Evolutionary conservation across 2,797 vertebrate species (phyloP), one percentile per base, ranked within the genome.

Genomic region (Botia kubotai): DNA sequence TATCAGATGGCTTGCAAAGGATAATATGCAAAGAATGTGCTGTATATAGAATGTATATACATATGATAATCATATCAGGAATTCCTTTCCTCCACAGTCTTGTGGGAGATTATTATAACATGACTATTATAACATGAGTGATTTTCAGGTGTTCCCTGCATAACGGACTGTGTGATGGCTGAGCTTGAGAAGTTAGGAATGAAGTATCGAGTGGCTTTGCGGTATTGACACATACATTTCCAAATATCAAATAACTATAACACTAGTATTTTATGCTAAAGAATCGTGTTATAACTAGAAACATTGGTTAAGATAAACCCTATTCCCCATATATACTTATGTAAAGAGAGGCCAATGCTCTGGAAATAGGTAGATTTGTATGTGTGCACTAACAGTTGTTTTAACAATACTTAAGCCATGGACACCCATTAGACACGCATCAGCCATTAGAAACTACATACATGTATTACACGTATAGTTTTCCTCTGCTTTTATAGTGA

Each of bases 161-260:
- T 99, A 89, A 99, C 98, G 68, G 98, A 99, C 89, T 99, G 98
- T 76, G 98, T 99, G 23, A 98, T 99, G 97, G 98, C 97, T 87
- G 98, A 99, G 93, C 96, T 99, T 11, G 98, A 99, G 89, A 99
- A 99, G 89, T 87, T 99, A 84, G 98, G 98, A 58, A 96, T 98
- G 93, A 99, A 98, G 80, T 99, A 95, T 87, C 94, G 98, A 91
- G 97, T 99, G 4, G 98, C 98, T 0, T 92, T 99, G 83, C 96
- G 98, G 98, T 94, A 88, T 65, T 23, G 11, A 57, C 29, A 43
- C 65, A n/a, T 36, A 23, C 13, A 13, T 55, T 60, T 48, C 4
- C 14, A 57, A 39, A 29, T 58, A 6, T 43, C 39, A 70, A 43
- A 21, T 12, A 39, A 58, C 6, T 80, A 2, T 12, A 43, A 52